Base-by-base conservation (phyloP, 2,113 vertebrate genomes). In the Dipodomys merriami region DNA sequence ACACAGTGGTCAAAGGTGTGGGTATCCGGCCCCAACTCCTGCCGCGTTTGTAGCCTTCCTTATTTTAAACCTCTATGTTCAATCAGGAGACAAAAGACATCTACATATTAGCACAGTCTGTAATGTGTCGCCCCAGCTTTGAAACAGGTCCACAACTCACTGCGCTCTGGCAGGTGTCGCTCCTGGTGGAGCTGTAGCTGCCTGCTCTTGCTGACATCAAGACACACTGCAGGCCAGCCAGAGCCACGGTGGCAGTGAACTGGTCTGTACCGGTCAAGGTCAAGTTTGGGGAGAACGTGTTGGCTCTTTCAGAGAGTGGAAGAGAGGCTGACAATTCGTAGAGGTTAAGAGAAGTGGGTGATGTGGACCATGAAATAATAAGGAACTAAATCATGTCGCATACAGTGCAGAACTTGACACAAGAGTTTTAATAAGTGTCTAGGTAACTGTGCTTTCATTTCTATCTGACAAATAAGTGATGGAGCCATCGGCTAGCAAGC, bases 121-220 rank as follows among this genome's bases (percentile, higher is more conserved):
- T 91, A 62, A 92, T 39, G 27, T 25, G 64, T 71, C 30, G 49
- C n/a, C 23, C 65, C 86, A 25, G 90, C 65, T 88, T 83, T 72
- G 64, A 85, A 92, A 35, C 69, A 71, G 72, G 11, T 64, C 25
- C 60, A 62, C 1, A 88, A 44, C 1, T 80, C 29, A 27, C 30
- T 90, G 30, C 46, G 20, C 13, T 79, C 30, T 85, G 44, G 35
- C 16, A 82, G 53, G 39, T 0, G 2, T 27, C 13, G 6, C n/a
- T 86, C 7, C n/a, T 69, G 67, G 25, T 30, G 53, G 67, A 25
- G 16, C 8, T 25, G 10, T 69, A 39, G 33, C 22, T 88, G 23
- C 6, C 18, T 29, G 8, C 23, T 20, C 20, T 83, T 65, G 33
- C 6, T 6, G 18, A 86, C 3, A 39, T 16, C 12, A 4, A 57